Percentiles rank a stretch among this genome's conserved stretches.
Evolutionary conservation across 2,888 invertebrate species (phyloP).

Genomic region (Hedychridium roseum): DNA sequence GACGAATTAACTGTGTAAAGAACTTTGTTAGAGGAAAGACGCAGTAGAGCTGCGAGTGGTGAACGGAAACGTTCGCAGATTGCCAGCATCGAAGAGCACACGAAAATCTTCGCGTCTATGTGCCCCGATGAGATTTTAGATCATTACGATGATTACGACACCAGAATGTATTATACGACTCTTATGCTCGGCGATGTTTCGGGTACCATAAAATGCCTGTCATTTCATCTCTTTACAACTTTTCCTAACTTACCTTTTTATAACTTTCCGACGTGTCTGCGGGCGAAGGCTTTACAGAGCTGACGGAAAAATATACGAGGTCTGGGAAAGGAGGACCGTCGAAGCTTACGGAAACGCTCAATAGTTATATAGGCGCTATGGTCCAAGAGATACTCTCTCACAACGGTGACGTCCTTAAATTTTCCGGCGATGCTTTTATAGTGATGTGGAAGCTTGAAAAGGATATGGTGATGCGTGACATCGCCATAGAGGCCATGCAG

Average conservation of each 20-base stretch:
- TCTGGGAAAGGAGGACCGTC: constrained; percentile 75
- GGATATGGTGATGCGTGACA: constrained; percentile 68
- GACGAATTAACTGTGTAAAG: no score
- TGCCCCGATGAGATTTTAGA: constrained; percentile 74
- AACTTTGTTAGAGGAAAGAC: no score
- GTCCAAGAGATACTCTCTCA: constrained; percentile 74
- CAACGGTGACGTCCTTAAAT: constrained; percentile 74
- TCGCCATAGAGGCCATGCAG: constrained; percentile 72
- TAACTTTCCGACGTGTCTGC: neutral
- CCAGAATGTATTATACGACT: constrained; percentile 68
- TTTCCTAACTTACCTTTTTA: neutral
- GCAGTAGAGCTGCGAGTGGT: no score
- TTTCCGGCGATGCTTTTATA: constrained; percentile 74
- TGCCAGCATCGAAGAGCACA: constrained; percentile 52
- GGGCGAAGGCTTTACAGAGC: constrained; percentile 68
- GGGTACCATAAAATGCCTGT: constrained; percentile 61
- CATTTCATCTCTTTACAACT: no score
- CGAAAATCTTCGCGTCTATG: constrained; percentile 70
- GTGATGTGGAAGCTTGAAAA: constrained; percentile 72
- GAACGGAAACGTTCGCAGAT: neutral
- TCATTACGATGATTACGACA: constrained; percentile 66
- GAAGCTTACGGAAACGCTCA: constrained; percentile 73
- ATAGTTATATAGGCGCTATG: constrained; percentile 77
- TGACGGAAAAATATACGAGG: constrained; percentile 73
- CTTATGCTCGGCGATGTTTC: constrained; percentile 72